A percentile compares a stretch with the other conserved stretches of the same genome.
phyloP scores from a whole-genome alignment of 2,113 vertebrate species.

The Microcebus jonahi region DNA sequence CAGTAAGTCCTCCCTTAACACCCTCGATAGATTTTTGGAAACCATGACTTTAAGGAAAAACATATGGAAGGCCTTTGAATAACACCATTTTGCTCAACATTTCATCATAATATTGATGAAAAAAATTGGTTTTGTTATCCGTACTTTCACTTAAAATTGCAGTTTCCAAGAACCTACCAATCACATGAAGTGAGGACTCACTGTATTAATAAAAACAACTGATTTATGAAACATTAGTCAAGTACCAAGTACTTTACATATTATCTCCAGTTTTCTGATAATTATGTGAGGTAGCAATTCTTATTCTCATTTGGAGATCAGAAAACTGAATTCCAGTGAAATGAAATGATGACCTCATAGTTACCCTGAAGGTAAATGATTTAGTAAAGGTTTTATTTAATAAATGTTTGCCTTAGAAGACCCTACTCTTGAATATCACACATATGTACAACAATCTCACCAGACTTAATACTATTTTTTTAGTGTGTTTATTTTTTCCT shows the following conservation, averaged over 20 bases:
- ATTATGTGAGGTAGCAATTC: background rate
- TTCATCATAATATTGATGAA: background rate
- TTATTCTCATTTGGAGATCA: background rate
- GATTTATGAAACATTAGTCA: background rate
- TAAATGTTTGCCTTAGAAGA: background rate
- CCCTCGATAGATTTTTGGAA: background rate
- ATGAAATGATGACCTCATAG: background rate
- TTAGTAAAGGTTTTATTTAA: background rate
- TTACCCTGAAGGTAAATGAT: background rate
- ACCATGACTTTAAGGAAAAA: background rate
- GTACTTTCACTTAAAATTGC: background rate
- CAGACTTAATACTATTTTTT: background rate
- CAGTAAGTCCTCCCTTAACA: background rate
- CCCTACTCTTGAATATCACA: background rate
- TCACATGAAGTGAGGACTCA: background rate
- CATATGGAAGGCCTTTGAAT: background rate
- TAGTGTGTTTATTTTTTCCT: background rate
- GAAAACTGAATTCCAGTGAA: background rate
- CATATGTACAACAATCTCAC: background rate
- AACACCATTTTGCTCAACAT: background rate
- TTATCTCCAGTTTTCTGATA: background rate
- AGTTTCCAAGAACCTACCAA: background rate
- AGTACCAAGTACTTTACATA: background rate
- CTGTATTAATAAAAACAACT: background rate
- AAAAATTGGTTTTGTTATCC: background rate